phyloP scores from a whole-genome alignment of 2,888 invertebrate species.

The Argyresthia albistria region DNA sequence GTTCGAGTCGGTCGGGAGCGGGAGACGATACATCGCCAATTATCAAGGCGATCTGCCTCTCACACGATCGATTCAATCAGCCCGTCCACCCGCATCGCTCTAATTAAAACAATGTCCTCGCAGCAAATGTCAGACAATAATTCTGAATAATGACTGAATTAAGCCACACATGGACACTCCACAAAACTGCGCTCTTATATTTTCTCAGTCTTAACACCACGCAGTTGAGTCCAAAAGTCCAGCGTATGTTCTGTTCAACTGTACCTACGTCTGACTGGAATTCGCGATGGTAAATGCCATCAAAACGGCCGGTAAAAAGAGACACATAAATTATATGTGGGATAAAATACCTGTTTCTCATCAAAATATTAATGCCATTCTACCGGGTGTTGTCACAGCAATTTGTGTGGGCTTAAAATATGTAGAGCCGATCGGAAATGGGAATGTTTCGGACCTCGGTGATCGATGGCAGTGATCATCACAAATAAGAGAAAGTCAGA shows the following conservation, averaged over 20 bases:
- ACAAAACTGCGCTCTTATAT: not conserved
- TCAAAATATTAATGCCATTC: not conserved
- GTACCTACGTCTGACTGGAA: not conserved
- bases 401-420: conserved; percentile 28
- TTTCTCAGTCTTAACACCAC: not conserved
- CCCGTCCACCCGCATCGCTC: not conserved
- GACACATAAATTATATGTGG: not conserved
- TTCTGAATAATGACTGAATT: no score
- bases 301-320: not conserved
- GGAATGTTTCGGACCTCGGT: conserved; percentile 38
- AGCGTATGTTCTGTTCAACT: no score
- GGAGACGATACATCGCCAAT: conserved; percentile 17
- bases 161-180: no score
- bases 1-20: no score
- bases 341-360: not conserved
- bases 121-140: no score
- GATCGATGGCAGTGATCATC: conserved; percentile 50
- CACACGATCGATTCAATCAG: conserved; percentile 20
- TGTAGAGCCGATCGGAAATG: conserved; percentile 24
- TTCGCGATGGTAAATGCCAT: not conserved
- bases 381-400: not conserved
- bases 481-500: conserved; percentile 55
- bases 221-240: no score
- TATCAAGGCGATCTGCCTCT: conserved; percentile 48
- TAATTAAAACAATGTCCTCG: not conserved